Percentiles rank a stretch among this genome's conserved stretches.
phyloP scores from a whole-genome alignment of 2,888 invertebrate genomes.

The Caradrina kadenii region DNA sequence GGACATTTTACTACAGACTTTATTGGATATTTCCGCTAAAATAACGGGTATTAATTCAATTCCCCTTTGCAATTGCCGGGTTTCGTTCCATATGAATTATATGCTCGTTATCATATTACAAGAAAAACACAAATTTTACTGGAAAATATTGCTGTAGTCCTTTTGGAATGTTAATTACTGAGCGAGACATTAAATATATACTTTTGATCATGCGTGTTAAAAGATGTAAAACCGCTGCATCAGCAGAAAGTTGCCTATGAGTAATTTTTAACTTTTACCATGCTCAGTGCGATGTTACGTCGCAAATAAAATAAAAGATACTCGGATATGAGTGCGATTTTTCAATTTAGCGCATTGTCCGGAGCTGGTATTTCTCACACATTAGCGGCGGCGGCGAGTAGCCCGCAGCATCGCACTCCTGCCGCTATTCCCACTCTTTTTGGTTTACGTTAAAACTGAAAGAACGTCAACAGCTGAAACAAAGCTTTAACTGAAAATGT shows the following conservation, averaged over 20 bases:
- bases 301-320: constrained; percentile 39
- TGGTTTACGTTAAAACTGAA: constrained; percentile 56
- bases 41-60: background rate
- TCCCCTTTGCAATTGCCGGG: background rate
- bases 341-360: constrained; percentile 62
- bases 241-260: no score
- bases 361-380: constrained; percentile 71
- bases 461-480: constrained; percentile 66
- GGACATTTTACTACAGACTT: background rate
- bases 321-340: constrained; percentile 53
- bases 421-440: constrained; percentile 65
- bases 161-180: no score
- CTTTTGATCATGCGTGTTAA: no score
- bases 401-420: constrained; percentile 63
- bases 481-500: constrained; percentile 65
- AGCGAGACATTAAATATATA: no score
- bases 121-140: background rate
- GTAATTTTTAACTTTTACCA: constrained; percentile 9
- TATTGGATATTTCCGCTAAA: background rate
- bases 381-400: constrained; percentile 65
- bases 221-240: no score
- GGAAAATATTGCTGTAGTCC: background rate
- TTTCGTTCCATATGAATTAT: background rate
- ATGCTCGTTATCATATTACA: background rate
- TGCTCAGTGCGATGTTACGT: constrained; percentile 6